Percentiles rank a stretch among this genome's conserved stretches.
Evolutionary conservation across 2,797 vertebrate species (phyloP).

Genomic region (Cygnus olor): DNA sequence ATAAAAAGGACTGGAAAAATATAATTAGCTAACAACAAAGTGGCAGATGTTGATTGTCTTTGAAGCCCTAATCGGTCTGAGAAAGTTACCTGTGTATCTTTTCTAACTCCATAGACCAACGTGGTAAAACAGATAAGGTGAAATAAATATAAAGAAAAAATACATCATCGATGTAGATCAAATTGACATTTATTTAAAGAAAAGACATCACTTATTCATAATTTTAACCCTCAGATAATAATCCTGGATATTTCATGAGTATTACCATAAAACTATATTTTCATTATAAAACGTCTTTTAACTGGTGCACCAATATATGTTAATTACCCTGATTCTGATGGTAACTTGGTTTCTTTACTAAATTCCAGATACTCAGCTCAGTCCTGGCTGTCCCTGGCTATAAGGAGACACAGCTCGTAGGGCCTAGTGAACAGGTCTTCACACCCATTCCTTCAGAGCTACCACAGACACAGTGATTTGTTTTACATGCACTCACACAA

Average conservation of each 20-base stretch:
- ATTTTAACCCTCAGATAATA: not conserved
- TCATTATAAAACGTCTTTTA: not conserved
- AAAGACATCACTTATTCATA: not conserved
- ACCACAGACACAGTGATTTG: not conserved
- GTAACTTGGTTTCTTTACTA: not conserved
- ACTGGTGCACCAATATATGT: not conserved
- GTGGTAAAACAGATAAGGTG: not conserved
- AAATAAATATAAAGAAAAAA: not conserved
- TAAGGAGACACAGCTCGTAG: accelerated
- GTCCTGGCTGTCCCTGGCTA: not conserved
- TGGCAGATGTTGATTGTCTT: not conserved
- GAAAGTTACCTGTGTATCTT: not conserved
- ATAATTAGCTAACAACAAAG: not conserved
- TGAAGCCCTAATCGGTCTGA: not conserved
- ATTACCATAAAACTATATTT: not conserved
- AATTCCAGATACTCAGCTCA: not conserved
- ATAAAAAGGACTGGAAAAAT: slow-evolving; percentile 7
- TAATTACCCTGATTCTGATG: not conserved
- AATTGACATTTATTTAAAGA: not conserved
- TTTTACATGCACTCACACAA: not conserved
- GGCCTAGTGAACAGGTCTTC: not conserved
- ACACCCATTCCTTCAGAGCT: not conserved
- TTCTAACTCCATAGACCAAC: not conserved
- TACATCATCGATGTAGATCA: not conserved
- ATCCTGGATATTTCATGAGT: not conserved